phyloP scores from a whole-genome alignment of 2,888 invertebrate species.

The Heliconius ismenius region DNA sequence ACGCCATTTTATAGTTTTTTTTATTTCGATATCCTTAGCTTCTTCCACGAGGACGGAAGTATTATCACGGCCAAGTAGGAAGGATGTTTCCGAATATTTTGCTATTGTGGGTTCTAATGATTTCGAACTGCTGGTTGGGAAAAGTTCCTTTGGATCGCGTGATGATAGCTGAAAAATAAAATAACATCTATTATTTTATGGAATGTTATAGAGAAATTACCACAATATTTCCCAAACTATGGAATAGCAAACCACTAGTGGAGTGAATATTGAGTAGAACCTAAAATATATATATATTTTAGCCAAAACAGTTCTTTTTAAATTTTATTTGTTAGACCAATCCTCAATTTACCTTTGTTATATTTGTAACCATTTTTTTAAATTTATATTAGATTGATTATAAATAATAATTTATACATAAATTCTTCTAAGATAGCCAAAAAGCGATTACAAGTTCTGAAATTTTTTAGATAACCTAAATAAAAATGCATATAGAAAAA shows the following conservation, averaged over 20 bases:
- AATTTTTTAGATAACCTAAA: neutral
- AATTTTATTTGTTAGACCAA: neutral
- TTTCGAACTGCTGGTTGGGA: constrained; percentile 90
- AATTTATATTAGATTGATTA: neutral
- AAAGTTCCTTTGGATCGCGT: constrained; percentile 89
- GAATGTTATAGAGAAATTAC: neutral
- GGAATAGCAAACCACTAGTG: neutral
- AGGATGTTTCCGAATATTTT: constrained; percentile 87
- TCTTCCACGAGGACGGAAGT: constrained; percentile 87
- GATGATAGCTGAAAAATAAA: constrained; percentile 63
- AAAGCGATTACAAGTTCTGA: neutral
- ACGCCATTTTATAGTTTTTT: constrained; percentile 89
- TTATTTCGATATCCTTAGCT: constrained; percentile 79
- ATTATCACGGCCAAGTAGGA: constrained; percentile 93
- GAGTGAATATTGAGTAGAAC: neutral
- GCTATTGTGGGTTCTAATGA: constrained; percentile 91
- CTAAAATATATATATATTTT: neutral
- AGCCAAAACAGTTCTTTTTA: neutral
- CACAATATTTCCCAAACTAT: neutral
- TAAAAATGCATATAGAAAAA: too few species aligned
- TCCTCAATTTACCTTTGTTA: neutral
- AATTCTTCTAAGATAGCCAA: neutral
- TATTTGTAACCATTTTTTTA: too few species aligned
- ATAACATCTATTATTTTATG: neutral
- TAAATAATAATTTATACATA: neutral